Base-by-base conservation (phyloP, 2,113 vertebrate species). In the Psettodes erumei region DNA sequence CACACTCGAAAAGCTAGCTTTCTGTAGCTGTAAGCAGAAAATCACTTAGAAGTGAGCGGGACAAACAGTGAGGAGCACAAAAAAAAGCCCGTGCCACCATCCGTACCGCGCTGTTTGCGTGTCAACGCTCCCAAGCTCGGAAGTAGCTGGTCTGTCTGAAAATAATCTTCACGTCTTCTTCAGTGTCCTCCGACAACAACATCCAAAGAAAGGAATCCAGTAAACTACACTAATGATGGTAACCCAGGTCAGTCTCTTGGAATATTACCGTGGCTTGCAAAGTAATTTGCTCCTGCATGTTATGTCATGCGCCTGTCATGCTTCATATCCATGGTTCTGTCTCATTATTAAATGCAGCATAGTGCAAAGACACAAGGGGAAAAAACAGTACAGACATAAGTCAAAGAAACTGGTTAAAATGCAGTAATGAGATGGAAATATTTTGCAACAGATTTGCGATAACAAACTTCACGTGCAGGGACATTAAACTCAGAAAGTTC, bases 391-490 rank as follows among this genome's bases (percentile, higher is more conserved):
- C 37, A 23, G 38, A 66, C 8, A 15, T 18, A 1, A 2, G n/a
- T 33, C 11, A 65, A 35, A 58, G 21, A 47, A 30, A 42, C 6
- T 12, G 4, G 32, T 62, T 73, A 53, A 11, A 43, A 61, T 55
- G 23, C 25, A 38, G 45, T 38, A 45, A 53, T 28, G 77, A 38
- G 32, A 60, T 32, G 7, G 13, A 33, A 45, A 50, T 45, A 30
- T 71, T 4, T 61, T 48, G 55, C 27, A 32, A 58, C 75, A 69
- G 73, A 54, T 77, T n/a, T n/a, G n/a, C n/a, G n/a, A n/a, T n/a
- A n/a, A 54, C 19, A 54, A 16, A 68, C 27, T 50, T 63, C 16
- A 55, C 8, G n/a, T 28, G 28, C 18, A 25, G 18, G 33, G 60
- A 65, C 23, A 35, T 70, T 7, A 61, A 71, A 37, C 43, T 53